Evolutionary conservation across 2,888 invertebrate genomes (phyloP).

Genomic region (Eudemis profundana): DNA sequence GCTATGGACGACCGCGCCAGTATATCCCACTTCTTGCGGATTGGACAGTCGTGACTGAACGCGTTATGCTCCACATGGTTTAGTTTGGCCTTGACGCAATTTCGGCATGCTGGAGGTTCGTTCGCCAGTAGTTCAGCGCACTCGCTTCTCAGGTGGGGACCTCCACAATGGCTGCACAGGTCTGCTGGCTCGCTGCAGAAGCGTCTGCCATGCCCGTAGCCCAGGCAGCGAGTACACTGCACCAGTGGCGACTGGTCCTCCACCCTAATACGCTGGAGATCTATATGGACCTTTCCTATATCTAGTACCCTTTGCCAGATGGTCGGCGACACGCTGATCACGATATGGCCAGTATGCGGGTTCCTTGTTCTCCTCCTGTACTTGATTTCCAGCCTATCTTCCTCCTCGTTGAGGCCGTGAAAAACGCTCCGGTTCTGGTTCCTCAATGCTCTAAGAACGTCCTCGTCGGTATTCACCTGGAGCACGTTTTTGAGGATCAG

Average conservation of each 20-base stretch:
- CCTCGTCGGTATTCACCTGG: conserved; percentile 20
- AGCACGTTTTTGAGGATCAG: not conserved
- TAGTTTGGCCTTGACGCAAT: too few species aligned
- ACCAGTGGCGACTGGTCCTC: not conserved
- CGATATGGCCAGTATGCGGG: conserved; percentile 19
- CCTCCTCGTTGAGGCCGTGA: not conserved
- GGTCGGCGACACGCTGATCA: conserved; percentile 7
- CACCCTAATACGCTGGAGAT: not conserved
- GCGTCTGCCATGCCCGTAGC: too few species aligned
- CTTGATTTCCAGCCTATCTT: not conserved
- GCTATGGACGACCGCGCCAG: too few species aligned
- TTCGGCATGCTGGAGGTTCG: too few species aligned
- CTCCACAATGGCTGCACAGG: too few species aligned
- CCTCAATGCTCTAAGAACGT: conserved; percentile 19
- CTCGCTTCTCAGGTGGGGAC: too few species aligned
- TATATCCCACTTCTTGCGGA: too few species aligned
- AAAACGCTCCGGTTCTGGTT: conserved; percentile 11
- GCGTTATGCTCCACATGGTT: too few species aligned
- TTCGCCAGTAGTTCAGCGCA: too few species aligned
- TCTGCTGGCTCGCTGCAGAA: too few species aligned
- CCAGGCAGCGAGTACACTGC: too few species aligned
- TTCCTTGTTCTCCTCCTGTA: conserved; percentile 23
- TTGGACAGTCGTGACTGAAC: too few species aligned
- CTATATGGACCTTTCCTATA: not conserved
- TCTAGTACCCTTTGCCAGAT: conserved; percentile 12